These are phyloP conservation scores for Gymnocheta viridis DNA, from an alignment of 2,888 invertebrate species.

Conservation along the genomic window DNA sequence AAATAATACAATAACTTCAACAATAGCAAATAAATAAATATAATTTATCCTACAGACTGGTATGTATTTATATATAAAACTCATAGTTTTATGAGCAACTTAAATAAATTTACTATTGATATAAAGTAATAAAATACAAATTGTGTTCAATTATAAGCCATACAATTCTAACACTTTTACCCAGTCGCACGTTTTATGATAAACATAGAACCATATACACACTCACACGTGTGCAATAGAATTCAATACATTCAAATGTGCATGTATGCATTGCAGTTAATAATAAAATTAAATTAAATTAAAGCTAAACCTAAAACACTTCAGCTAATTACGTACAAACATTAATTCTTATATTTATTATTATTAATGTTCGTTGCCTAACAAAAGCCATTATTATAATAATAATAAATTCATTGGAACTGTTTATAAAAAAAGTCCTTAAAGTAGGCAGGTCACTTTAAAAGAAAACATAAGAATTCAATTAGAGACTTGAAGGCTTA, in stretches of 20 bases:
- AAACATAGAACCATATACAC: background rate
- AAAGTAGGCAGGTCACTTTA: conserved; percentile 51
- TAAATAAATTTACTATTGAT: conserved; percentile 68
- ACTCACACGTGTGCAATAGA: background rate
- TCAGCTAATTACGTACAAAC: no score
- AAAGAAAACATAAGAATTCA: no score
- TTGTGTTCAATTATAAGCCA: conserved; percentile 63
- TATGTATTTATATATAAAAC: background rate
- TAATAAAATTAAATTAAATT: conserved; percentile 36
- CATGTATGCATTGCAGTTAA: conserved; percentile 4
- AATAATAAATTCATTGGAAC: conserved; percentile 42
- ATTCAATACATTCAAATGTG: background rate
- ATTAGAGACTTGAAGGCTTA: no score
- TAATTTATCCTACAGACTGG: conserved; percentile 24
- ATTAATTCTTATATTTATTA: no score
- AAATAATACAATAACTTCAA: conserved; percentile 59
- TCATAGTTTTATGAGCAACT: conserved; percentile 65
- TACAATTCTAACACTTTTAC: conserved; percentile 9
- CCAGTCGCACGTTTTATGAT: background rate
- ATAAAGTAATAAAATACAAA: conserved; percentile 66
- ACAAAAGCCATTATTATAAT: conserved; percentile 38
- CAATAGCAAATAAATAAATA: conserved; percentile 51
- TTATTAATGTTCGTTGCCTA: conserved; percentile 34
- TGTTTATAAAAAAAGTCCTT: conserved; percentile 8
- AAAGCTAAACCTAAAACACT: background rate